Evolutionary conservation across 2,113 vertebrate genomes (phyloP).

Genomic region (Vidua chalybeata): DNA sequence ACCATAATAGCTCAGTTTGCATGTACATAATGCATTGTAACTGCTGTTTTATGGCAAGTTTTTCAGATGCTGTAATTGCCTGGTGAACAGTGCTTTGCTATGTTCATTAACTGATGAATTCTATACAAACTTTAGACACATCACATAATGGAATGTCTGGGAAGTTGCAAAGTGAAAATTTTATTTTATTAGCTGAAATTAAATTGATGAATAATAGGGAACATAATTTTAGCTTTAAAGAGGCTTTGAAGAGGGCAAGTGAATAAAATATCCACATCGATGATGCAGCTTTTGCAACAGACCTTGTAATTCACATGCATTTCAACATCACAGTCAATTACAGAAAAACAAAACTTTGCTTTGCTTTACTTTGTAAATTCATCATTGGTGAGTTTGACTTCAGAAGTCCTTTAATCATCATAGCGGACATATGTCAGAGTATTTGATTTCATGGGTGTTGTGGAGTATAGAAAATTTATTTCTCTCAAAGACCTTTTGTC

Average conservation of each 20-base stretch:
- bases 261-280: not conserved
- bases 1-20: not conserved
- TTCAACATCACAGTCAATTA: not conserved
- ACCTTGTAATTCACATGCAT: rapidly evolving
- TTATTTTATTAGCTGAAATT: not conserved
- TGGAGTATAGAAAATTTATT: not conserved
- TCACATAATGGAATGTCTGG: not conserved
- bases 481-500: not conserved
- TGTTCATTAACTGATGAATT: not conserved
- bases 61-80: not conserved
- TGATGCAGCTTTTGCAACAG: not conserved
- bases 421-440: not conserved
- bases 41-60: not conserved
- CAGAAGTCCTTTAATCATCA: not conserved
- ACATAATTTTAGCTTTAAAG: not conserved
- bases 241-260: not conserved
- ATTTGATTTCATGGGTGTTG: not conserved
- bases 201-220: not conserved
- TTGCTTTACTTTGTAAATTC: not conserved
- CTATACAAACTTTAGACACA: not conserved
- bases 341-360: not conserved
- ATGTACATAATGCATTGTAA: not conserved
- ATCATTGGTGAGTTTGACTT: not conserved
- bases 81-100: not conserved
- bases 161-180: not conserved